phyloP scores from a whole-genome alignment of 2,113 vertebrate genomes.

The Oryzias curvinotus region DNA sequence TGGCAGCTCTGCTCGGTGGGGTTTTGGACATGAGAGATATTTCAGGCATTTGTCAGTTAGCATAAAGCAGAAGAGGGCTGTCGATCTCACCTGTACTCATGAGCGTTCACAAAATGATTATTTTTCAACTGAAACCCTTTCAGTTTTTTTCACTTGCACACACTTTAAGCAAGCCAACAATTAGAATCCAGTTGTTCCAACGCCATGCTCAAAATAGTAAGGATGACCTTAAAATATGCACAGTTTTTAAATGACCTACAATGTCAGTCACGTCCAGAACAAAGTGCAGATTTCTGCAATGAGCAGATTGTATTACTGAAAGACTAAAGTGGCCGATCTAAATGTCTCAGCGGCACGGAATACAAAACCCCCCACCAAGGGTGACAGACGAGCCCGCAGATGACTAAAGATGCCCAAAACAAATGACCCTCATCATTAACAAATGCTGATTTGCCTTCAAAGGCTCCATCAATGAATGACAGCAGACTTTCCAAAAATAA shows the following conservation, averaged over 20 bases:
- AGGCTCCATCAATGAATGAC: conserved; percentile 59
- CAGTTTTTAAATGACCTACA: conserved; percentile 37
- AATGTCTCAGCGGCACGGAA: conserved; percentile 49
- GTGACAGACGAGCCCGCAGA: conserved; percentile 41
- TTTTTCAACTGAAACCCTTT: not conserved
- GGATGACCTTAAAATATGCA: not conserved
- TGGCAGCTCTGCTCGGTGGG: conserved; percentile 18
- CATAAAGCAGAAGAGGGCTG: conserved; percentile 13
- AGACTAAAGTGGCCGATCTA: conserved; percentile 31
- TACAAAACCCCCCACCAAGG: conserved; percentile 34
- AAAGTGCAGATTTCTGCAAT: conserved; percentile 44
- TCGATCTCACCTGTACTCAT: conserved; percentile 6
- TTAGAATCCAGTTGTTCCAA: not conserved
- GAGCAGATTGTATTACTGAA: conserved; percentile 47
- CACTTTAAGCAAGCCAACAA: not conserved
- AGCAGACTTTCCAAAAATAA: conserved; percentile 50
- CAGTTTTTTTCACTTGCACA: not conserved
- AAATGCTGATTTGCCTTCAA: conserved; percentile 57
- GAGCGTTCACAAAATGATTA: conserved; percentile 4
- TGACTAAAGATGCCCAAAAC: conserved; percentile 54
- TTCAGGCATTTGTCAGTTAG: conserved; percentile 28
- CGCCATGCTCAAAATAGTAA: not conserved
- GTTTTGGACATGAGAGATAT: conserved; percentile 5
- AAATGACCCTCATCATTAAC: conserved; percentile 62
- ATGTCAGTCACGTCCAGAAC: conserved; percentile 45